phyloP scores from a whole-genome alignment of 2,797 vertebrate genomes.

The Arnoldichthys spilopterus region DNA sequence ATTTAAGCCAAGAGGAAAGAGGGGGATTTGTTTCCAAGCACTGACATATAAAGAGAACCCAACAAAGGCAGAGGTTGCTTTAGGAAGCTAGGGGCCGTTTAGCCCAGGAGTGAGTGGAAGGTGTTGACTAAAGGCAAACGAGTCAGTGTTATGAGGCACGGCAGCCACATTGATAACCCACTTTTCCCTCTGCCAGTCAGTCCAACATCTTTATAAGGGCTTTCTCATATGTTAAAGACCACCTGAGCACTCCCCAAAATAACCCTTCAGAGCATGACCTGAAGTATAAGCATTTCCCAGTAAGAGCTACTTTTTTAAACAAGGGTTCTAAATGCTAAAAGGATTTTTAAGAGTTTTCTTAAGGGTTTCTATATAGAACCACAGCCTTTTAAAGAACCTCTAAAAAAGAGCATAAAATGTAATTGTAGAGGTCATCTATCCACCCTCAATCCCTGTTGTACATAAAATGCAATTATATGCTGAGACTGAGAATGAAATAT shows the following conservation, averaged over 20 bases:
- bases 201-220: slow-evolving; percentile 77
- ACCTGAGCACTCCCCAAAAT: slow-evolving; percentile 72
- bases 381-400: too few species aligned
- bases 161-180: slow-evolving; percentile 73
- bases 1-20: slow-evolving; percentile 61
- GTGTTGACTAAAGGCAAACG: slow-evolving; percentile 78
- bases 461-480: too few species aligned
- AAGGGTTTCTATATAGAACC: too few species aligned
- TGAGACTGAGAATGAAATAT: too few species aligned
- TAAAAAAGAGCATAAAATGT: too few species aligned
- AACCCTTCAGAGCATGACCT: slow-evolving; percentile 53
- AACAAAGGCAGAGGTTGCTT: slow-evolving; percentile 41
- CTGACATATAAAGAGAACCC: not conserved
- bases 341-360: too few species aligned
- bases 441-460: too few species aligned
- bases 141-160: slow-evolving; percentile 67
- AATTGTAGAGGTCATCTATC: too few species aligned
- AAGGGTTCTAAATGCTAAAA: too few species aligned
- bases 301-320: too few species aligned
- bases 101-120: slow-evolving; percentile 51
- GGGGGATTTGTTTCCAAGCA: slow-evolving; percentile 42
- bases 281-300: not conserved
- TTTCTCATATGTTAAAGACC: slow-evolving; percentile 61
- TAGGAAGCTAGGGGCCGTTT: slow-evolving; percentile 12
- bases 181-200: slow-evolving; percentile 67